Evolutionary conservation across 1,140 invertebrate species (phyloP), one percentile per base, ranked within the genome.

Genomic region (Pomacea maculata): DNA sequence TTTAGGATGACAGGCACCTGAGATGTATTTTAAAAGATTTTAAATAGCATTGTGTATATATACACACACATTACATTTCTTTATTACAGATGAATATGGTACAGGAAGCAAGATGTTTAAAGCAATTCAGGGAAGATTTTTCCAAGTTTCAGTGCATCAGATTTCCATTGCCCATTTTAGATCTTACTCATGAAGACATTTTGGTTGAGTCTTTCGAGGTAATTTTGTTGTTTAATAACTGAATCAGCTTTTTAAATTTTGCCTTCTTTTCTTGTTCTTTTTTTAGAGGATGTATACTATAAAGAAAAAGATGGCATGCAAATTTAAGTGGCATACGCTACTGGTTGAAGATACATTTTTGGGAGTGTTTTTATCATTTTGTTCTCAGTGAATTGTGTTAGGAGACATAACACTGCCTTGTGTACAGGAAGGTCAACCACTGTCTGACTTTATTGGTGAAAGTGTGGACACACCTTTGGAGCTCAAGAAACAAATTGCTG

Each of bases 171-270:
- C 92, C 93, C 55, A 83, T 92, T 29, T 81, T 83, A 71, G 79
- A 87, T 70, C 85, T 92, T 77, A 87, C 90, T 25, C 85, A 84
- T 21, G 81, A 82, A 12, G 82, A 89, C 73, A 89, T 93, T 54
- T 83, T 93, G 57, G 92, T 93, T 10, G 93, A 93, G 85, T 92
- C 90, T 61, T 93, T 89, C 83, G 92, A 93, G 84, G 86, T 87
- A 81, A 80, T 61, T 12, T 25, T 8, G 2, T 29, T 71, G 15
- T 75, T 17, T 64, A 21, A 21, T 25, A 70, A 15, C 21, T 45
- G 34, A 6, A 45, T 21, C 5, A 12, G 52, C 10, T 45, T 12
- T 57, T 75, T 45, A 1, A 8, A 45, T 34, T 34, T 45, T 34
- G 21, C 52, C 14, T 54, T 12, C 14, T 75, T n/a, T 75, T 29